Conservation (phyloP, 2,797 vertebrate genomes). For the Phataginus tricuspis region DNA sequence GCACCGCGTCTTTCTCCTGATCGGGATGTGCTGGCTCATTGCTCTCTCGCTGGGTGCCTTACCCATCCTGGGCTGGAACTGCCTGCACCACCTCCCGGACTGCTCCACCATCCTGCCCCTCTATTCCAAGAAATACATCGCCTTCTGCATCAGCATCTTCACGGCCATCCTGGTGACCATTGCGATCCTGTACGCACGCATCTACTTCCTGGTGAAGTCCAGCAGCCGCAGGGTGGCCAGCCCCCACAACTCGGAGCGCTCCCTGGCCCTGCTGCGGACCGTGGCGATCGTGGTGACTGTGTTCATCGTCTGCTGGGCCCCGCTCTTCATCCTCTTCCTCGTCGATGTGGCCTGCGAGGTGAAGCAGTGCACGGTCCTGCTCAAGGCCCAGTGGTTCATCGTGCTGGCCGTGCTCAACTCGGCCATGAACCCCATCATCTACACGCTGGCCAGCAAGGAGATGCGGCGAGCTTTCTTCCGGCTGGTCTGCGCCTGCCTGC, state of each 20-base stretch:
- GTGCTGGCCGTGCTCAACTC: constrained; percentile 94
- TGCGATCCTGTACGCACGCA: constrained; percentile 93
- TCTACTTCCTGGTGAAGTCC: constrained; percentile 95
- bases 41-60: constrained; percentile 92
- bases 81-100: constrained; percentile 91
- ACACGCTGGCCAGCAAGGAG: constrained; percentile 96
- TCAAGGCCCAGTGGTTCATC: constrained; percentile 94
- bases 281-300: constrained; percentile 96
- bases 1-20: constrained; percentile 96
- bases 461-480: constrained; percentile 95
- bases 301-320: constrained; percentile 97
- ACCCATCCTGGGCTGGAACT: constrained; percentile 98
- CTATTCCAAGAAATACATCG: constrained; percentile 95
- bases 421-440: constrained; percentile 96
- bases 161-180: constrained; percentile 92
- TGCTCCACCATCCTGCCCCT: constrained; percentile 96
- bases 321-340: constrained; percentile 93
- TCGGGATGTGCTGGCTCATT: constrained; percentile 96
- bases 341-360: constrained; percentile 93
- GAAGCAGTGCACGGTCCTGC: constrained; percentile 89
- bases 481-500: constrained; percentile 90
- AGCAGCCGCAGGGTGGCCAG: constrained; percentile 95
- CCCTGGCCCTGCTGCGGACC: constrained; percentile 95
- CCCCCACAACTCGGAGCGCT: constrained; percentile 92
- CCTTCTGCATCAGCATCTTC: constrained; percentile 94